Conservation (phyloP, 2,888 invertebrate genomes). For the Allolobophora icterica region DNA sequence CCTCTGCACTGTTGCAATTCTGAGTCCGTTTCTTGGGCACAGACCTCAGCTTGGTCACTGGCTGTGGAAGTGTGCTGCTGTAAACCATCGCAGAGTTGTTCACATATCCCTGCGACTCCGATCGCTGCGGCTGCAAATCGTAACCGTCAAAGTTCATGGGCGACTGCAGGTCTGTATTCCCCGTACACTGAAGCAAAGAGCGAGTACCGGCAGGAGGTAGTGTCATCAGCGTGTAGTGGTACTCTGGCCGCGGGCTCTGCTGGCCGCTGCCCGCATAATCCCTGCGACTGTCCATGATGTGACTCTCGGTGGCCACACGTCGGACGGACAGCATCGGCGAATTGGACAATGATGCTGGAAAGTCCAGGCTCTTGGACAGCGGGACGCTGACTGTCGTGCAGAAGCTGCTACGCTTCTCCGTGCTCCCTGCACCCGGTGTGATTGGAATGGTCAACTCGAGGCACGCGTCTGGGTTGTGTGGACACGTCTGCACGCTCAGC, state of each 20-base stretch:
- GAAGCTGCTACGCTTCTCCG: constrained; percentile 18
- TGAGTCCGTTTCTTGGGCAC: neutral
- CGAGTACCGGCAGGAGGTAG: neutral
- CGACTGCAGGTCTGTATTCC: neutral
- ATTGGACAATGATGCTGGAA: neutral
- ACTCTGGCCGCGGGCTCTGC: neutral
- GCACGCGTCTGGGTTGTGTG: neutral
- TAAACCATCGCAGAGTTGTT: neutral
- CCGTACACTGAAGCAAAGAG: neutral
- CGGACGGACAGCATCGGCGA: constrained; percentile 13
- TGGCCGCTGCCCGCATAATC: neutral
- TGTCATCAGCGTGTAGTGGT: constrained; percentile 22
- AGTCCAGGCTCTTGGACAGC: constrained; percentile 5
- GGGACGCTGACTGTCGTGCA: constrained; percentile 13
- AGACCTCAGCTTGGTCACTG: neutral
- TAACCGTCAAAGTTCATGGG: neutral
- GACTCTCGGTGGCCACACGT: neutral
- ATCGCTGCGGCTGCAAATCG: neutral
- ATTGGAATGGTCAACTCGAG: constrained; percentile 19
- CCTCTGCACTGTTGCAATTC: constrained; percentile 19
- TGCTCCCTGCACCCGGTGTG: neutral
- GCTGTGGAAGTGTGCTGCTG: constrained; percentile 25
- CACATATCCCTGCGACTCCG: neutral
- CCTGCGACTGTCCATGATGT: neutral
- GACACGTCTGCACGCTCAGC: neutral